Conservation (phyloP, 2,797 vertebrate genomes). For the Molossus alvarezi region DNA sequence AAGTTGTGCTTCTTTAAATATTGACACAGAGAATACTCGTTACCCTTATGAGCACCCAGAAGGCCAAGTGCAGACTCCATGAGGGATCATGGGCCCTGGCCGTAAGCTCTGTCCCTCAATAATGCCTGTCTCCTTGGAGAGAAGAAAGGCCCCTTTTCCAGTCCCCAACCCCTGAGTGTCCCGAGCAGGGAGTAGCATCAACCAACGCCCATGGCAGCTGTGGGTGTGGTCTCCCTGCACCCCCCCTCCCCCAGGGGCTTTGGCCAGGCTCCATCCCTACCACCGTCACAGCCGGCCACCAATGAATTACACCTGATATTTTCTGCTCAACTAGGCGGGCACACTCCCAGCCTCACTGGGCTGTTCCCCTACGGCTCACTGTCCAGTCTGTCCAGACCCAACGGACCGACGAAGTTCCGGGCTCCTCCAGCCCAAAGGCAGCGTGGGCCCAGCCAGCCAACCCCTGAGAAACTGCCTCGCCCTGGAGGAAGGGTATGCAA, state of each 20-base stretch:
- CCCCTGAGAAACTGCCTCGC: conserved; percentile 59
- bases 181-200: too few relatives aligned
- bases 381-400: conserved; percentile 63
- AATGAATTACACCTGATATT: not conserved
- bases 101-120: not conserved
- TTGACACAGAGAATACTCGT: not conserved
- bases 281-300: conserved; percentile 15
- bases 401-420: conserved; percentile 67
- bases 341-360: not conserved
- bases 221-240: not conserved
- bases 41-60: not conserved
- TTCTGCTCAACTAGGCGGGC: conserved; percentile 50
- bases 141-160: not conserved
- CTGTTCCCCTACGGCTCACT: not conserved
- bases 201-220: accelerated
- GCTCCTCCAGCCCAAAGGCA: conserved; percentile 49
- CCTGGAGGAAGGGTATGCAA: conserved; percentile 30
- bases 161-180: not conserved
- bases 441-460: conserved; percentile 23
- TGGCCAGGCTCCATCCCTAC: not conserved
- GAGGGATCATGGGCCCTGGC: not conserved
- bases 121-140: not conserved
- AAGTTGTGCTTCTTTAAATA: not conserved
- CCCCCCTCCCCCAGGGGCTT: accelerated
- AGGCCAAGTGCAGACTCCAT: not conserved